Conservation (phyloP, 2,888 invertebrate genomes). For the Athalia cordata region DNA sequence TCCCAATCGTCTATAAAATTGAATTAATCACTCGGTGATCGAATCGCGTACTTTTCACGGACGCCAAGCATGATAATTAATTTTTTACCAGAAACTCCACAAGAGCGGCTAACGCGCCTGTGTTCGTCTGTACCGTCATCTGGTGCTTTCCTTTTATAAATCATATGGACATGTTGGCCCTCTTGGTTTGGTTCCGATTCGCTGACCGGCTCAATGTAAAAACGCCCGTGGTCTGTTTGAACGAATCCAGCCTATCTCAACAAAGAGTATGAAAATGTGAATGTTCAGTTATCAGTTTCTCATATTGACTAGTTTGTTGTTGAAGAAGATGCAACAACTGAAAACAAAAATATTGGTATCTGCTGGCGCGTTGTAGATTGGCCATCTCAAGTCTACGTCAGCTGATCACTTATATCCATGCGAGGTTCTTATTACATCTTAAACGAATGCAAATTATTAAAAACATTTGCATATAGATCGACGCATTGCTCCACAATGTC, state of each 20-base stretch:
- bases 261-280: conserved; percentile 4
- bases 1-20: conserved; percentile 64
- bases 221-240: conserved; percentile 74
- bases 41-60: neutral
- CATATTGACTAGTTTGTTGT: neutral
- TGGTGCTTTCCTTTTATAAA: conserved; percentile 70
- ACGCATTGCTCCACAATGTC: conserved; percentile 50
- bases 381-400: conserved; percentile 9
- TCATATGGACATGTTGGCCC: conserved; percentile 77
- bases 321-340: too few relatives aligned
- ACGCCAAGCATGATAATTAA: neutral
- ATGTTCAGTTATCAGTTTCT: neutral
- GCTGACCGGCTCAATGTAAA: conserved; percentile 78
- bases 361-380: neutral
- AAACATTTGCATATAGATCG: conserved; percentile 60
- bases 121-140: conserved; percentile 51
- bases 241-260: conserved; percentile 76
- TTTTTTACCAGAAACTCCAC: conserved; percentile 63
- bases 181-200: conserved; percentile 73
- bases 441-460: conserved; percentile 59
- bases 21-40: neutral
- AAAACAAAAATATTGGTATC: neutral
- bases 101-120: conserved; percentile 52
- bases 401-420: conserved; percentile 21
- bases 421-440: conserved; percentile 53